Evolutionary conservation across 2,797 vertebrate species (phyloP), one percentile per base, ranked within the genome.

Genomic region (Dipus sagitta): DNA sequence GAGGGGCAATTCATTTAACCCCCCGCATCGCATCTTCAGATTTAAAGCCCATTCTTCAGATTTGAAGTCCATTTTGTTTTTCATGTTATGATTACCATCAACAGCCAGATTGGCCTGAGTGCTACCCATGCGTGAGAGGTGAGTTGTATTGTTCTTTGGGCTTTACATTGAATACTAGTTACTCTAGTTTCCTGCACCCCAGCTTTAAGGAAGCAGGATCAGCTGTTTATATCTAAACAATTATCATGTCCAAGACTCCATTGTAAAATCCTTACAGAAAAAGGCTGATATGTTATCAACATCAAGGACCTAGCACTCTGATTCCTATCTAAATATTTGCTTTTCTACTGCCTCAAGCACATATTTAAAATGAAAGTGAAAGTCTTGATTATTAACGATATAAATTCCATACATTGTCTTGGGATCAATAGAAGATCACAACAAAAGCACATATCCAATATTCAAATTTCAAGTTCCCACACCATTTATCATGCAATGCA

Each of bases 401-500:
- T 88, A 83, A 95, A 74, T 93, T 90, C 52, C 71, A 13, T 21
- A 90, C 75, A 84, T 68, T 88, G 84, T 26, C n/a, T 90, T 94
- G 68, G 38, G 52, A 70, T 78, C 2, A 1, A 78, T 78, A 88
- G 86, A 89, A 32, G 65, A 68, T 88, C 26, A 68, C 60, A 93
- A 60, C 42, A 80, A 71, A 91, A 81, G 26, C 21, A 23, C 58
- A 86, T 89, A 71, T 52, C 4, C 62, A 88, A 52, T 81, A 78
- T 84, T 86, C 64, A 78, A 80, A 75, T 84, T 71, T 88, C 42
- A 92, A 67, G 34, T 88, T 82, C 18, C 6, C 21, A 11, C 62
- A 47, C 10, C 67, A 42, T 80, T 88, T 93, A 75, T 94, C 70
- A 85, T 75, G 83, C 52, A 85, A 58, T 52, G 4, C 24, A 42